Percentiles rank a stretch among this genome's conserved stretches.
phyloP scores from a whole-genome alignment of 2,797 vertebrate genomes.

The Lycodopsis pacificus region DNA sequence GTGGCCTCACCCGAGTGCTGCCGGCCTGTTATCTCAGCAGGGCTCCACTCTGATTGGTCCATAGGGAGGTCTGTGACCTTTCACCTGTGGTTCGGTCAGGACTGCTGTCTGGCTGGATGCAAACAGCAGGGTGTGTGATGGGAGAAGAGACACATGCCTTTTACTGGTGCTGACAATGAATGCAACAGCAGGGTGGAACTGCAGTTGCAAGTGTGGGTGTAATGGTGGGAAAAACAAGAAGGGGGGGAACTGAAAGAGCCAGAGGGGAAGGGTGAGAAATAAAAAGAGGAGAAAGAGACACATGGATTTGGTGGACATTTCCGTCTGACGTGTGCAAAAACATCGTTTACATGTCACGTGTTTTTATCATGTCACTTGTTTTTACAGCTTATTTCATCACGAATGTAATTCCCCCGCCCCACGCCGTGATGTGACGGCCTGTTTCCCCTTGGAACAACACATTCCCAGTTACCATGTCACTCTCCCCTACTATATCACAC shows the following conservation, averaged over 20 bases:
- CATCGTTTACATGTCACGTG: conserved; percentile 44
- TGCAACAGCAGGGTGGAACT: conserved; percentile 15
- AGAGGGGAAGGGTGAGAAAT: conserved; percentile 6
- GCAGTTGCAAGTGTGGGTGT: conserved; percentile 1
- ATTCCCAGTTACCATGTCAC: conserved; percentile 66
- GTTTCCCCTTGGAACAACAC: conserved; percentile 52
- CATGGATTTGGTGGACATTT: conserved; percentile 29
- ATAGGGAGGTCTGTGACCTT: conserved; percentile 47
- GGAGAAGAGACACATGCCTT: conserved; percentile 1
- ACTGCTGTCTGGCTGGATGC: conserved; percentile 13
- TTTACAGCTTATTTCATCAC: conserved; percentile 63
- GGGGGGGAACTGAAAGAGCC: background rate
- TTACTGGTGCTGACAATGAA: background rate
- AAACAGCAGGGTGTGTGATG: conserved; percentile 20
- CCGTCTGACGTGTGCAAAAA: conserved; percentile 52
- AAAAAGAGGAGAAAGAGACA: conserved; percentile 2
- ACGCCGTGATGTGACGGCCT: conserved; percentile 39
- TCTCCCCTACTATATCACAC: conserved; percentile 45
- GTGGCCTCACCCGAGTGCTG: background rate
- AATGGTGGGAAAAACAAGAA: conserved; percentile 35
- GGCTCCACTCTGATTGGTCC: conserved; percentile 53
- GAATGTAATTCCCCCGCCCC: conserved; percentile 43
- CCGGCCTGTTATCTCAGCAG: conserved; percentile 30
- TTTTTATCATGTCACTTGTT: conserved; percentile 64
- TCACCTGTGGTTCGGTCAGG: conserved; percentile 41